A percentile compares a stretch with the other conserved stretches of the same genome.
phyloP scores from a whole-genome alignment of 2,113 vertebrate species.

The Galeopterus variegatus region DNA sequence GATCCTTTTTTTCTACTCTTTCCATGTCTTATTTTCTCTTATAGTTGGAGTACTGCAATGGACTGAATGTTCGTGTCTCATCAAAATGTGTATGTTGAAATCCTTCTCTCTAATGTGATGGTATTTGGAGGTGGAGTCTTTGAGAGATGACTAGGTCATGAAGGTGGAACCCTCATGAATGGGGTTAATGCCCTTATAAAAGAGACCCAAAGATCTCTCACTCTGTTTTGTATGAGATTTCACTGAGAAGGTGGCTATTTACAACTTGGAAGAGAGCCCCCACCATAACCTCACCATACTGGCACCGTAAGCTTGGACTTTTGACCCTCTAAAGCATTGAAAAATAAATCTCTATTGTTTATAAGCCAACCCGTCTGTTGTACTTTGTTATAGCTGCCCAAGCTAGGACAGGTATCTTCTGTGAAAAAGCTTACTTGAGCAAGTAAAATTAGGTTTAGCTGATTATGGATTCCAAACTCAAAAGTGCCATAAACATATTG shows the following conservation, averaged over 20 bases:
- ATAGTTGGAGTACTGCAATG: background rate
- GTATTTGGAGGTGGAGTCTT: background rate
- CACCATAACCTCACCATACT: background rate
- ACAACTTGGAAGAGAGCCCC: background rate
- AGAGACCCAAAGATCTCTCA: background rate
- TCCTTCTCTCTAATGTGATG: too few relatives aligned
- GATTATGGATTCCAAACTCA: background rate
- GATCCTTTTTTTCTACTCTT: background rate
- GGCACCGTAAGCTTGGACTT: background rate
- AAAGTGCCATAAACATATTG: background rate
- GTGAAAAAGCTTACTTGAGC: background rate
- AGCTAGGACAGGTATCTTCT: background rate
- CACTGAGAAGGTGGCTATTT: background rate
- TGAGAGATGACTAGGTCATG: background rate
- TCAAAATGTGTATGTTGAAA: background rate
- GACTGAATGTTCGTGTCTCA: too few relatives aligned
- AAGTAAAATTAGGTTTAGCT: background rate
- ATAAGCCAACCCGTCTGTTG: too few relatives aligned
- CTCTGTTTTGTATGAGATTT: rapidly evolving
- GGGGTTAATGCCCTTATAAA: background rate
- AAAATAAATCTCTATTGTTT: background rate
- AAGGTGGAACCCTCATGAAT: rapidly evolving
- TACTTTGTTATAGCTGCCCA: background rate
- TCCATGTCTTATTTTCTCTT: background rate
- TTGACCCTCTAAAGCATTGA: background rate